Conservation (phyloP, 2,888 invertebrate genomes). For the Netelia fuscicornis region DNA sequence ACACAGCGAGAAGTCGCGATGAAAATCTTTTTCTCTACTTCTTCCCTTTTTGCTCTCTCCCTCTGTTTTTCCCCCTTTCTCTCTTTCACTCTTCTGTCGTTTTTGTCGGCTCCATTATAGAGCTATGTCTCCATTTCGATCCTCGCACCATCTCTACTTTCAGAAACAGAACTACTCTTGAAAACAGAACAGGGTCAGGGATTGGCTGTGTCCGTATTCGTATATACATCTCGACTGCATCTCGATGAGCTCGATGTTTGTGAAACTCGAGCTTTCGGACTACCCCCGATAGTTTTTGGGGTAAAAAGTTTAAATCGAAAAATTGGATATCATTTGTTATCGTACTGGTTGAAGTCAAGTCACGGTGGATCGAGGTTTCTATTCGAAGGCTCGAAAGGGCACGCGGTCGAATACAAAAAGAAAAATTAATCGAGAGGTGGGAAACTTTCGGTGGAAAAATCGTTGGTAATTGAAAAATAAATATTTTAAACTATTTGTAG, state of each 20-base stretch:
- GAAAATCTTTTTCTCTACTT: slow-evolving; percentile 17
- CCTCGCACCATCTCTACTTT: slow-evolving; percentile 20
- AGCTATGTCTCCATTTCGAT: slow-evolving; percentile 3
- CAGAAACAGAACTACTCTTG: not conserved
- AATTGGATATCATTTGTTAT: slow-evolving; percentile 34
- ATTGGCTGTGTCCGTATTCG: not conserved
- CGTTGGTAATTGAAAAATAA: no score
- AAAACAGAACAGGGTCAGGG: slow-evolving; percentile 24
- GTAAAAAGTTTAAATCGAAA: slow-evolving; percentile 35
- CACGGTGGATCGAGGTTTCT: not conserved
- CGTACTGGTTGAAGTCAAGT: slow-evolving; percentile 18
- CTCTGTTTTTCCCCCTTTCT: not conserved
- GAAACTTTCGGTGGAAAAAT: no score
- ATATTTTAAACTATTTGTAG: no score
- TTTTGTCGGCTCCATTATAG: not conserved
- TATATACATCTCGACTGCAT: not conserved
- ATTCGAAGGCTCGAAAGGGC: no score
- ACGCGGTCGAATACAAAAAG: no score
- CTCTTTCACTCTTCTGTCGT: not conserved
- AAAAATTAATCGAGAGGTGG: no score
- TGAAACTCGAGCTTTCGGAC: slow-evolving; percentile 11
- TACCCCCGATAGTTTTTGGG: slow-evolving; percentile 21
- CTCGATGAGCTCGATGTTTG: slow-evolving; percentile 5
- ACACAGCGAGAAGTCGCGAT: slow-evolving; percentile 23
- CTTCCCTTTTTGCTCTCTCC: not conserved